These are phyloP conservation scores for Boulengeromyrus knoepffleri DNA, from an alignment of 2,113 vertebrate genomes.

Conservation along the genomic window DNA sequence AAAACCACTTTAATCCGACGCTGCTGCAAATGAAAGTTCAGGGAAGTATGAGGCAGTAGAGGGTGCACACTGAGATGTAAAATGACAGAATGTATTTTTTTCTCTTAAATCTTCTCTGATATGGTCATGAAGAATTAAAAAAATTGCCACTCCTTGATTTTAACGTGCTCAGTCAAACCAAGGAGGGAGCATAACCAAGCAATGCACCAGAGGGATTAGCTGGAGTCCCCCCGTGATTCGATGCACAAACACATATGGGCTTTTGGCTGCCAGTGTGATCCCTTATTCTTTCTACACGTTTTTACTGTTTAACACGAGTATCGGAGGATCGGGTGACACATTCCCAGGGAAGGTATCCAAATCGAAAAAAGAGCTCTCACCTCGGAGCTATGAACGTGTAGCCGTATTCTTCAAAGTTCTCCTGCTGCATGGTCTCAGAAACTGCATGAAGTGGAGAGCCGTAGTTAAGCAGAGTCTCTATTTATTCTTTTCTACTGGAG, in stretches of 20 bases:
- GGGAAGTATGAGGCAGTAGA: not conserved
- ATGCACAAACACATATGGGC: not conserved
- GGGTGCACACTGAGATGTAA: not conserved
- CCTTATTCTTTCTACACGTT: not conserved
- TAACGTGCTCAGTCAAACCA: not conserved
- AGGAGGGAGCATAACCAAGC: not conserved
- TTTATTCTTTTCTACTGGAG: not conserved
- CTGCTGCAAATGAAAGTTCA: not conserved
- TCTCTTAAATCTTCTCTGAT: not conserved
- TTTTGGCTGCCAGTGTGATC: not conserved
- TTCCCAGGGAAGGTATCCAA: not conserved
- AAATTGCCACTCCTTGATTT: not conserved
- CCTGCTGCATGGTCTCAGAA: conserved; percentile 76
- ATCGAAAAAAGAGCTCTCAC: conserved; percentile 51
- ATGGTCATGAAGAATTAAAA: not conserved
- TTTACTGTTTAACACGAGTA: not conserved
- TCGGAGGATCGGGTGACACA: not conserved
- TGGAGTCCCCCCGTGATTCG: not conserved
- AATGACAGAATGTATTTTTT: not conserved
- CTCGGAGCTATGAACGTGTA: conserved; percentile 87
- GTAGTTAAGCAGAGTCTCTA: not conserved
- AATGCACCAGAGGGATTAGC: not conserved
- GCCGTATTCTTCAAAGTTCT: conserved; percentile 82
- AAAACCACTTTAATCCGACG: not conserved
- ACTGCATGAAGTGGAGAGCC: conserved; percentile 57